Base-by-base conservation (phyloP, 2,113 vertebrate species). In the rat (Rattus norvegicus) region DNA sequence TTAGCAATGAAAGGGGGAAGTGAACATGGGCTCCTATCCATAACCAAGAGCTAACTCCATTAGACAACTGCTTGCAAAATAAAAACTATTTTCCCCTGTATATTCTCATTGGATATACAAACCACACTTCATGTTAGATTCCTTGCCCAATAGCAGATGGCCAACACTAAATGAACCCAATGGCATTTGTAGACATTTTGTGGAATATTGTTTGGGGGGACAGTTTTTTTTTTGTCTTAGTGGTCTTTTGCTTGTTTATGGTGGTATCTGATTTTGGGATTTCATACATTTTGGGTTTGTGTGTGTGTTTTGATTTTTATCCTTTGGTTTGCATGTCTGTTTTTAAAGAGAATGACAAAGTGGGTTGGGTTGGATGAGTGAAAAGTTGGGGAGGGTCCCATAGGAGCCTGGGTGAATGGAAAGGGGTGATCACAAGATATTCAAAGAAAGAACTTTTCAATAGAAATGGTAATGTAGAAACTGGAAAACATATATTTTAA, bases 401-500 rank as follows among this genome's bases (percentile, higher is more conserved):
- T 80, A 36, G 30, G 9, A 56, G 33, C 17, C 56, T 43, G 43
- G 17, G 1, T 8, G 8, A 30, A 17, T 0, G 16, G 14, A 79
- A 33, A 79, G 54, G 1, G 4, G 4, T 56, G 52, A 56, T 12
- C 17, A 80, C 7, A 80, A 56, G 19, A 52, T 80, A 56, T 54
- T 80, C 17, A 10, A 49, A 54, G 8, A 80, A 36, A 54, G 33
- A 20, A 20, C 7, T 81, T 36, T 56, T 79, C 19, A n/a, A 36
- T 36, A 36, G 77, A 87, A 94, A 97, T 87, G 65, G 79, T 92
- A 85, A 80, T 79, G 69, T 10, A 94, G 28, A 88, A n/a, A 36
- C 11, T 19, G 30, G 10, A 90, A 63, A 4, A 79, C 24, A 36
- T 91, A 26, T 54, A 54, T 90, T 95, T 95, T 75, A 96, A 94